A percentile compares a stretch with the other conserved stretches of the same genome.
Evolutionary conservation across 2,113 vertebrate genomes (phyloP).

Genomic region (Hepsetus odoe): DNA sequence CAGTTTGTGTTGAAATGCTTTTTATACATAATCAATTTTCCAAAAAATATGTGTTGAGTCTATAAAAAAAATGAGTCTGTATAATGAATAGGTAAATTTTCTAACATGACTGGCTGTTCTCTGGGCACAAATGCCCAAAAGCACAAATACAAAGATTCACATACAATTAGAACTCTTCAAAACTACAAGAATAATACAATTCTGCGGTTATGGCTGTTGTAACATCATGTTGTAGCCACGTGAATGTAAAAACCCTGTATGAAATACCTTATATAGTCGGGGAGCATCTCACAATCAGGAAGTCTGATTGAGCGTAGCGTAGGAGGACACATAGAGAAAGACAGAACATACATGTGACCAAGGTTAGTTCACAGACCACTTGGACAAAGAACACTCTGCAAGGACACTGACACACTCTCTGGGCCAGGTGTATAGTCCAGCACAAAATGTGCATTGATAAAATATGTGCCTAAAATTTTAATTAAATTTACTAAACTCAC

Average conservation of each 20-base stretch:
- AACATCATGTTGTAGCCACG: conserved; percentile 8
- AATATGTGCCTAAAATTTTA: too few species aligned
- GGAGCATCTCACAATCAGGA: conserved; percentile 78
- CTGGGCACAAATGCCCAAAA: neutral
- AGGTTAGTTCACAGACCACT: conserved; percentile 58
- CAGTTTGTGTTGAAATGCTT: too few species aligned
- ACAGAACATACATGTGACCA: conserved; percentile 52
- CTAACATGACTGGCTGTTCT: neutral
- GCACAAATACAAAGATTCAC: neutral
- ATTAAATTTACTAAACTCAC: too few species aligned
- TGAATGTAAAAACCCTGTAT: conserved; percentile 51
- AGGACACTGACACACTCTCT: conserved; percentile 36
- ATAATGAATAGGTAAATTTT: neutral
- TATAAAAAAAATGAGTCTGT: too few species aligned
- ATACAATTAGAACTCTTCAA: neutral
- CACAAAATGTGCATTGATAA: too few species aligned
- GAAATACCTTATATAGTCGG: conserved; percentile 82
- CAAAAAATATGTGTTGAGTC: too few species aligned
- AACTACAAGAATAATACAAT: neutral
- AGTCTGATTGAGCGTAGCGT: conserved; percentile 74
- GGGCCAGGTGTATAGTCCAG: too few species aligned
- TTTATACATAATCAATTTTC: too few species aligned
- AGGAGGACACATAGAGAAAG: conserved; percentile 62
- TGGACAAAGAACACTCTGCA: conserved; percentile 21
- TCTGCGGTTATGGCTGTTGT: neutral